Evolutionary conservation across 2,888 invertebrate species (phyloP).

Genomic region (Lochmaea crataegi): DNA sequence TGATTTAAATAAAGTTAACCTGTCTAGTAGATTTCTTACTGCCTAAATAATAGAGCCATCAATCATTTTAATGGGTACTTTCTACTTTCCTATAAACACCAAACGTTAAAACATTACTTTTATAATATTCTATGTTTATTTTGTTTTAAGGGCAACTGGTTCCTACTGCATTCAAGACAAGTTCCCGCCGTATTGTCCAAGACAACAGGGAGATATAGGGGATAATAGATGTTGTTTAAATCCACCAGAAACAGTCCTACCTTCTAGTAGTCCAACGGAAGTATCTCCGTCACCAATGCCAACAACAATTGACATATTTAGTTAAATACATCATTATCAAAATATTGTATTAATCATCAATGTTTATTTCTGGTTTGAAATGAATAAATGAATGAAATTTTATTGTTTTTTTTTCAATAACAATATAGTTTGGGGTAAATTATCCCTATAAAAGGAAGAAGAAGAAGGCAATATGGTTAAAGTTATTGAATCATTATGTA

Average conservation of each 20-base stretch:
- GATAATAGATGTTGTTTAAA: conserved; percentile 75
- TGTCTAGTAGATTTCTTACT: too few relatives aligned
- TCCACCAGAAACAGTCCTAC: conserved; percentile 52
- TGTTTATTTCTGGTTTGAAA: too few relatives aligned
- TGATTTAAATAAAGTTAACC: too few relatives aligned
- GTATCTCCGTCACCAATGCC: conserved; percentile 8
- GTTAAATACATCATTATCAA: not conserved
- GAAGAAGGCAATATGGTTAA: too few relatives aligned
- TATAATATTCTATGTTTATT: conserved; percentile 17
- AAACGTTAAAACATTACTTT: not conserved
- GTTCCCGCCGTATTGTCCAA: conserved; percentile 79
- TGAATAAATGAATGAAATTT: too few relatives aligned
- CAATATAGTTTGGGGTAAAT: too few relatives aligned
- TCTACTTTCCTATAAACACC: not conserved
- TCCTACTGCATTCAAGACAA: conserved; percentile 77
- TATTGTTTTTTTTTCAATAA: too few relatives aligned
- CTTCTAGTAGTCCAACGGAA: conserved; percentile 33
- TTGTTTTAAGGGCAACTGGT: conserved; percentile 71
- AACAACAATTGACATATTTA: conserved; percentile 30
- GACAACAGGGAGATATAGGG: conserved; percentile 67
- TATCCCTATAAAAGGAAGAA: too few relatives aligned
- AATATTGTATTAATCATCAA: not conserved
- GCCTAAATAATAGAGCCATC: too few relatives aligned
- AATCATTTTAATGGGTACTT: too few relatives aligned
- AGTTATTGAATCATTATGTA: too few relatives aligned